Evolutionary conservation across 2,797 vertebrate genomes (phyloP).

Genomic region (Lemur catta): DNA sequence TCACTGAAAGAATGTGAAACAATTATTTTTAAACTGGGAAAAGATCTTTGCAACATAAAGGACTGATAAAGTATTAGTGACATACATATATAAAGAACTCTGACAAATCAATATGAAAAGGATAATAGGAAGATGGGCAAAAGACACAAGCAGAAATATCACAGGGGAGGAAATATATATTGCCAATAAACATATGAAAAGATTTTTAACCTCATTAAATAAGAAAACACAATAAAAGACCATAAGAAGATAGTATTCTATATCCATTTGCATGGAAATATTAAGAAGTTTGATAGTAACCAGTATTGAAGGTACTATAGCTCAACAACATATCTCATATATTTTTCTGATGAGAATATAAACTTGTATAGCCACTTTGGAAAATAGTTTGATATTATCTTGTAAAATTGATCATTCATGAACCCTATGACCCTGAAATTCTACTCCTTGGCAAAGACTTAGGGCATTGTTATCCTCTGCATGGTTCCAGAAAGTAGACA

Average conservation of each 20-base stretch:
- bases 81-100: neutral
- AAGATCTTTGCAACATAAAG: neutral
- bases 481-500: neutral
- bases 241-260: neutral
- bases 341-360: neutral
- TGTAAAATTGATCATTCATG: neutral
- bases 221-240: neutral
- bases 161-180: neutral
- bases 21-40: neutral
- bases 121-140: neutral
- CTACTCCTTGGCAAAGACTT: neutral
- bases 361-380: neutral
- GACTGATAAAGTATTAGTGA: neutral
- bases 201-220: neutral
- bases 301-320: neutral
- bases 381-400: neutral
- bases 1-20: neutral
- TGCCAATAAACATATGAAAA: neutral
- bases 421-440: neutral
- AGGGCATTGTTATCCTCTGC: neutral
- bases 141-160: neutral
- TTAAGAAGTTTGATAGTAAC: neutral
- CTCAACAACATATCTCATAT: neutral
- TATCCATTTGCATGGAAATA: neutral
- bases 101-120: neutral